Base-by-base conservation (phyloP, 1,140 invertebrate species). In the Diabrotica undecimpunctata region DNA sequence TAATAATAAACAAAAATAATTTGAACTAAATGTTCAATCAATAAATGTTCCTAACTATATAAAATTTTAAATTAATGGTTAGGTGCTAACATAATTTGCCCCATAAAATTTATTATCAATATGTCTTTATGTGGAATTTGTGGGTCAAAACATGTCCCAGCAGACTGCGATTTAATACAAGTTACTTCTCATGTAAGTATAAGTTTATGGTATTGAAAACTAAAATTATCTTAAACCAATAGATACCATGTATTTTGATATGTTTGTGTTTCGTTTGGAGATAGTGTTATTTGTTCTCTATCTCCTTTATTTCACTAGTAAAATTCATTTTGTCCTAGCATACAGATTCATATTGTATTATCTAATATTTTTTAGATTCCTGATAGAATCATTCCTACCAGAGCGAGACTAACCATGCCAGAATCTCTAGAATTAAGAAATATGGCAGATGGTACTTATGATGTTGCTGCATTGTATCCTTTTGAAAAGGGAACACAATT, bases 391-490 rank as follows among this genome's bases (percentile, higher is more conserved):
- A 66, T 77, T 50, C 70, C 70, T 46, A 68, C 73, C 5, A 77
- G 66, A 70, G 78, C 78, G 38, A 66, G 71, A 38, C 61, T 75
- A 37, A 74, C 75, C 7, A 56, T 78, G 7, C 78, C 78, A 6
- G 65, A 74, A 25, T 62, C 50, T 59, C 65, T 79, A 54, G 50
- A 67, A 59, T 35, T 78, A 53, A 68, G 68, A 65, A 65, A 62
- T 38, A 66, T 79, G 63, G 67, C 71, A 41, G 75, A 77, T 67
- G 72, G 70, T 10, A 64, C 65, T 46, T 53, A 66, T 50, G 64
- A 61, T 50, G 63, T 77, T 39, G 36, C 69, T 35, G 64, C 75
- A 1, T 67, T 65, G n/a, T 55, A 64, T 12, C 7, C 38, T 5
- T 71, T 79, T 39, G 13, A 50, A 53, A 71, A 69, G 61, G 76